Base-by-base conservation (phyloP, 1,140 invertebrate genomes). In the Drosophila willistoni region DNA sequence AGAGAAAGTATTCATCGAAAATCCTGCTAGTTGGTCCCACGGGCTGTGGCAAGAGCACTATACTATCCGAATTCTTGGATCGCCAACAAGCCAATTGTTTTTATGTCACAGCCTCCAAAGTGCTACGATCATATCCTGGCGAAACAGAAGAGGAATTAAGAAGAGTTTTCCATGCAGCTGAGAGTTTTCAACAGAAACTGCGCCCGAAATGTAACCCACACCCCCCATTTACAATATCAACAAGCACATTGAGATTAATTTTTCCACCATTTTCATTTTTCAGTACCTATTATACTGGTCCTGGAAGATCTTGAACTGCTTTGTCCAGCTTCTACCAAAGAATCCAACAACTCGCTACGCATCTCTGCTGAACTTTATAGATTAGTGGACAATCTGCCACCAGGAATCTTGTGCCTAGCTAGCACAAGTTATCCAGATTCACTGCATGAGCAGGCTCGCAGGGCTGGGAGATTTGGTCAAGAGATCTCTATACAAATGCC, bases 401-500 rank as follows among this genome's bases (percentile, higher is more conserved):
- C 63, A 9, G 80, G 86, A 2, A 78, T 93, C 9, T 68, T 92
- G 22, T 90, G 93, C 22, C 75, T 94, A 55, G 93, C 91, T 42
- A 93, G 91, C 19, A 93, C 92, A 3, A 91, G 91, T 51, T 65
- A 82, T 7, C 83, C 91, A 0, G 81, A 92, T 47, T 60, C 66
- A 3, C 25, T 94, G 17, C 87, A 93, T 71, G 69, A 83, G 14
- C 83, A 91, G 2, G 71, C 91, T 6, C 77, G 91, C 60, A 83
- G 92, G 56, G 90, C 89, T 13, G 92, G 77, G 3, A 84, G 93
- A 36, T 92, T 93, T 66, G 85, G 92, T 22, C 71, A 90, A 29
- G 92, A 93, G 56, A 75, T 92, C 3, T 10, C 55, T 62, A 95
- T 97, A 69, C 94, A 95, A 70, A 91, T 95, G 33, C 96, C 96